Evolutionary conservation across 2,797 vertebrate genomes (phyloP), one percentile per base, ranked within the genome.

Genomic region (Oreonectes daqikongensis): DNA sequence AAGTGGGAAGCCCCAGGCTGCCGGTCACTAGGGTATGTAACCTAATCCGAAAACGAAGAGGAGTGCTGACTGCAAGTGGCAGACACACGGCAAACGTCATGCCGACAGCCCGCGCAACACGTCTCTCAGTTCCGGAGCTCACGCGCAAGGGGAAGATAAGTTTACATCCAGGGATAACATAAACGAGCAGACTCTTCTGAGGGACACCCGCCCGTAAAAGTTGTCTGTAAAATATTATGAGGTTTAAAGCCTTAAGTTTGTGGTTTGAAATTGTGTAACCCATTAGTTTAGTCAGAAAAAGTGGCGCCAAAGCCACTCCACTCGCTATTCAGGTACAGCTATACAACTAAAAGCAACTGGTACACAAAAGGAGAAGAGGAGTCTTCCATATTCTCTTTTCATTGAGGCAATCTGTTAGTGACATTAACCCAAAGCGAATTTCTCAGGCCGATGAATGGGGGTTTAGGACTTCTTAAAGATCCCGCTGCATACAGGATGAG

Each of bases 401-500:
- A 94, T 86, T 85, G 89, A 87, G 86, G 90, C 89, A 91, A 92
- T 93, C 89, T 91, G 90, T 91, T 89, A 87, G 87, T 91, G 90
- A 95, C 93, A 95, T 95, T 94, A 95, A 95, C 94, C 93, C 93
- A 82, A 91, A 90, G 91, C 88, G 79, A 80, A 90, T 92, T 95
- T 95, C 94, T 93, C 94, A 92, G 92, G 92, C 82, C 87, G 84
- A 88, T 95, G 93, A 95, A 94, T 95, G 87, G 94, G 75, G 88
- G 84, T 87, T 93, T 89, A 88, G 85, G 90, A 90, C 89, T 92
- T 88, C 86, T 93, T 84, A 90, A 91, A 92, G 91, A 93, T 92
- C 94, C 94, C 94, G 92, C 95, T 94, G 95, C 94, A 95, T 95
- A 93, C 90, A 92, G 92, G 94, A 96, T 95, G 93, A 94, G 94